Evolutionary conservation across 2,113 vertebrate species (phyloP).

Genomic region (Apodemus speciosus): DNA sequence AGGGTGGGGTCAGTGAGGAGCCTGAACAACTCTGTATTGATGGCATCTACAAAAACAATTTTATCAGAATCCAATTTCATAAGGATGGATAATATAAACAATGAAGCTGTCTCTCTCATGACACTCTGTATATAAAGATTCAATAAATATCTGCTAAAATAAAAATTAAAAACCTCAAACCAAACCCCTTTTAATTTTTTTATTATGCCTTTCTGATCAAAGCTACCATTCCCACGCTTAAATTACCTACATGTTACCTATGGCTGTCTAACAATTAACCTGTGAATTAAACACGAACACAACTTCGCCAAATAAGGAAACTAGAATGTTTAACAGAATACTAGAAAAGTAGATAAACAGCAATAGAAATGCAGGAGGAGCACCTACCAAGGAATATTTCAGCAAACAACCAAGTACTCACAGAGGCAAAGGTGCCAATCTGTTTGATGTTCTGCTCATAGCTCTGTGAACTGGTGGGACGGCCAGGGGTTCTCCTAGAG

Average conservation of each 20-base stretch:
- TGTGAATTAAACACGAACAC: not conserved
- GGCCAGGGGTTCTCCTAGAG: constrained; percentile 88
- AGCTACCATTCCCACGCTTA: not conserved
- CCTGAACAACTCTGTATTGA: not conserved
- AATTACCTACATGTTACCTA: not conserved
- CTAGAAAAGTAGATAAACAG: not conserved
- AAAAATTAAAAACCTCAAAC: not conserved
- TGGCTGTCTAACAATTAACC: not conserved
- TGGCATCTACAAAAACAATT: not conserved
- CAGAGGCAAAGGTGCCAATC: constrained; percentile 91
- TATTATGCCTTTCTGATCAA: not conserved
- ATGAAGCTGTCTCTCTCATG: not conserved
- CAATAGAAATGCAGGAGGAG: not conserved
- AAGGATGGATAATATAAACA: not conserved
- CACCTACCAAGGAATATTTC: not conserved
- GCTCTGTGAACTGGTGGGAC: constrained; percentile 90
- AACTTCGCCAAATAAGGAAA: not conserved
- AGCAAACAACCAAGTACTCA: constrained; percentile 79
- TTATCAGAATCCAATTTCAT: not conserved
- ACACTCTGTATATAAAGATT: not conserved
- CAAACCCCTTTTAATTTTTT: not conserved
- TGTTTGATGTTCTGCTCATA: constrained; percentile 92
- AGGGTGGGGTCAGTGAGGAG: not conserved
- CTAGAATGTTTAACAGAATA: not conserved
- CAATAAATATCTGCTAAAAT: not conserved